Evolutionary conservation across 2,888 invertebrate species (phyloP), one percentile per base, ranked within the genome.

Genomic region (Cheilosia vernalis): DNA sequence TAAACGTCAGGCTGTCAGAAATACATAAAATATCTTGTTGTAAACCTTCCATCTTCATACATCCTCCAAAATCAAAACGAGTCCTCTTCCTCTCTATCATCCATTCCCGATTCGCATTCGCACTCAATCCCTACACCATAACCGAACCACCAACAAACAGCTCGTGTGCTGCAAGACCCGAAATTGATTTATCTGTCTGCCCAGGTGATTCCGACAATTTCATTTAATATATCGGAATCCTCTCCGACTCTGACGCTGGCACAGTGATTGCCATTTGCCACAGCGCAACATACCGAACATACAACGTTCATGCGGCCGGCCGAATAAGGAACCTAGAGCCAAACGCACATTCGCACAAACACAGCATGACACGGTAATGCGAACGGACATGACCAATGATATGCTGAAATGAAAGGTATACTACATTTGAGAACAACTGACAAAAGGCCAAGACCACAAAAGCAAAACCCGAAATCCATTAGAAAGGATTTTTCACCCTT

Each of bases 1-100:
- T 87, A 87, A 86, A 87, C 80, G 87, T 87, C 87, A 87, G 84
- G 49, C 87, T 87, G 87, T 87, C 86, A 87, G 87, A 87, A 87
- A 87, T 87, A 86, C 87, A 87, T 81, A 87, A 87, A 87, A 85
- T 87, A 81, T 87, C 87, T 84, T 84, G 78, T 87, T 87, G 69
- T 87, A 87, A 84, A 79, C 64, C 30, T 30, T 87, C 78, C 87
- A 87, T 81, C 83, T 81, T 60, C 37, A 13, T 33, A 10, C 37
- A 0, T 37, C 37, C 13, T 3, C 33, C 33, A 10, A 3, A 3
- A 33, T 33, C 10, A 10, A 33, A 33, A 10, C 33, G 10, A 33
- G 10, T 61, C 64, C 53, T 21, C 27, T 63, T 69, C 61, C 73
- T 40, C 72, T 61, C 24, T 67, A 27, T 15, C 51, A 78, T 72